These are phyloP conservation scores for Philereme transversata DNA, from an alignment of 2,888 invertebrate genomes.

Conservation along the genomic window DNA sequence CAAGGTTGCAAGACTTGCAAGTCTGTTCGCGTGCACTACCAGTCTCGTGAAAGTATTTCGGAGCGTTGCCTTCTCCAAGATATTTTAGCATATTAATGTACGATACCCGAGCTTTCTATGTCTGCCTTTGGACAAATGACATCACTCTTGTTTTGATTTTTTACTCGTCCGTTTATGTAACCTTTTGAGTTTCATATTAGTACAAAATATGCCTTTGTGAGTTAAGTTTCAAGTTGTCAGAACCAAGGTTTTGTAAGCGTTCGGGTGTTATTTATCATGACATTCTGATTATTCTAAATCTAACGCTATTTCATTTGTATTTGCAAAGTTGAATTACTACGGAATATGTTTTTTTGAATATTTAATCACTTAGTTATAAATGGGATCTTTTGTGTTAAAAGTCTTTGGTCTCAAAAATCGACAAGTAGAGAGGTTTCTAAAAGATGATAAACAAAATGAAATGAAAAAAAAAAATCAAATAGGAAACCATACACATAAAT, in stretches of 20 bases:
- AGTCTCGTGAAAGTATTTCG: conserved; percentile 80
- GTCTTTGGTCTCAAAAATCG: too few species aligned
- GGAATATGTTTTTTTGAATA: too few species aligned
- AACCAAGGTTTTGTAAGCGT: conserved; percentile 4
- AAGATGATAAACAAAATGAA: too few species aligned
- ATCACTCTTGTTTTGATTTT: conserved; percentile 48
- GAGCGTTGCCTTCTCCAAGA: conserved; percentile 71
- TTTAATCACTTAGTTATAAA: too few species aligned
- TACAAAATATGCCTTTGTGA: conserved; percentile 3
- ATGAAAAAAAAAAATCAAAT: too few species aligned
- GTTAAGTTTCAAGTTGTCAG: conserved; percentile 17
- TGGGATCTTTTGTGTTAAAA: too few species aligned
- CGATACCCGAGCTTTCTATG: conserved; percentile 72
- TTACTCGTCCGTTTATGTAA: conserved; percentile 37
- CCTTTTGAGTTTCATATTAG: conserved; percentile 17
- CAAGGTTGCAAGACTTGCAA: conserved; percentile 57
- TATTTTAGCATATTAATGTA: conserved; percentile 79
- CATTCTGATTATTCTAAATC: conserved; percentile 2
- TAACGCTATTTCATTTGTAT: not conserved
- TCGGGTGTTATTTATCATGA: conserved; percentile 8
- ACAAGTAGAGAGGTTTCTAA: too few species aligned
- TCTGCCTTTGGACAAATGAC: conserved; percentile 53
- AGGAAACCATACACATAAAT: too few species aligned
- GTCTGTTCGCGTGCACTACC: conserved; percentile 67
- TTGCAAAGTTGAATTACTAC: too few species aligned